Base-by-base conservation (phyloP, 2,797 vertebrate species). In the Gouania willdenowi region DNA sequence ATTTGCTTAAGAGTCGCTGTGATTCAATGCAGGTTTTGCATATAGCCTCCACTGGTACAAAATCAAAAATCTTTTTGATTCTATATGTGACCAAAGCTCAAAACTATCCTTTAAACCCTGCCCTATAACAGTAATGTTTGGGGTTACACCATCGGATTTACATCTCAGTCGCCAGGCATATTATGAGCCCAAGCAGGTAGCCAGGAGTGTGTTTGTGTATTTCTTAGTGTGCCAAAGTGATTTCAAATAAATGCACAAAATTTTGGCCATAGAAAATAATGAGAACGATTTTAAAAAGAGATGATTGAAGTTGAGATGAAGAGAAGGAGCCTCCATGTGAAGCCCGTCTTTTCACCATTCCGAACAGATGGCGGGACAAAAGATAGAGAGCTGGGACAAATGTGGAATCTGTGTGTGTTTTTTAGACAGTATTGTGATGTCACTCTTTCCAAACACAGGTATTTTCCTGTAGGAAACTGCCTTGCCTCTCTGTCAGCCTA, bases 291-390 rank as follows among this genome's bases (percentile, higher is more conserved):
- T 9, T 27, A 46, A 8, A 44, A 40, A 16, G 24, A 34, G 12
- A 41, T 43, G 12, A 12, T 35, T n/a, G 21, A 24, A 58, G 33
- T 37, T 32, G 26, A 68, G 39, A 43, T 25, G 41, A 72, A 47
- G 42, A 69, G 55, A 39, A 59, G 28, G 39, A 49, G 50, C 56
- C 80, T 80, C 62, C 44, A 67, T 50, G 58, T 54, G 41, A 54
- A 62, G 49, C 59, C 72, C 31, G 46, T 63, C 32, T 42, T 33
- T 40, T 39, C 40, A 38, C 41, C 33, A 52, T 26, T 48, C 25
- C 26, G 37, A 71, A 50, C 70, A 77, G 54, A 71, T 66, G 76
- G 52, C 64, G 37, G 58, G 50, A 60, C 28, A 13, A 35, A 50
- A 41, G 32, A 64, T 31, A 18, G 61, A 40, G 31, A 33, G 19